Conservation (phyloP, 2,888 invertebrate genomes). For the Noctua janthina region DNA sequence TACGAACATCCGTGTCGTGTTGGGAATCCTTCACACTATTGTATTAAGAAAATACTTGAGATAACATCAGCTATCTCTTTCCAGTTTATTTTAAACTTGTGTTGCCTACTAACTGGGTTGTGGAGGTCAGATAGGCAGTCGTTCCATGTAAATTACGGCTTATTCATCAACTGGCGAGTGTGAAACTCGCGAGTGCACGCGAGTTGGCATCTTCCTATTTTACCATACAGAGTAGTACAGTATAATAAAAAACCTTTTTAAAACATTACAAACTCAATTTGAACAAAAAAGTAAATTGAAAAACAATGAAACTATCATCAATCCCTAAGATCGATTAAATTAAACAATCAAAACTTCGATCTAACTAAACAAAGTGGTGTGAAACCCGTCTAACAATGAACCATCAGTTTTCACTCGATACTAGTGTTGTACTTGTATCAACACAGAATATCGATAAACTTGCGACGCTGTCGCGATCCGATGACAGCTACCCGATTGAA, state of each 20-base stretch:
- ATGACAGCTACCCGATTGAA: conserved; percentile 70
- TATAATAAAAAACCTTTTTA: too few species aligned
- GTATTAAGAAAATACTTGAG: not conserved
- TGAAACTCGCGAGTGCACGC: too few species aligned
- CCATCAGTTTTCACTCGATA: conserved; percentile 70
- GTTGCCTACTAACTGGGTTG: not conserved
- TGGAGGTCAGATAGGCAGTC: not conserved
- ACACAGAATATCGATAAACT: conserved; percentile 72
- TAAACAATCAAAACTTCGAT: conserved; percentile 13
- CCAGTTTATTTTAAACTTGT: not conserved
- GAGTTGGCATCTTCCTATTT: too few species aligned
- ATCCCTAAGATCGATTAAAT: not conserved
- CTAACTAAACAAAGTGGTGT: conserved; percentile 17
- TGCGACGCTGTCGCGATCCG: conserved; percentile 70
- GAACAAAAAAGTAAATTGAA: not conserved
- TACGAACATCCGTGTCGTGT: conserved; percentile 61
- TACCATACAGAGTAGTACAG: not conserved
- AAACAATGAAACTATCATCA: not conserved
- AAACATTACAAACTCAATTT: not conserved
- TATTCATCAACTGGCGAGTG: too few species aligned
- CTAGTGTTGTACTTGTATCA: conserved; percentile 70
- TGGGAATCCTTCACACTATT: conserved; percentile 19
- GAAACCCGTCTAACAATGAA: conserved; percentile 54
- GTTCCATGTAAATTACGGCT: not conserved
- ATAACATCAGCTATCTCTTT: not conserved